Evolutionary conservation across 23 tunicate genomes (phyloP).

Genomic region (Phallusia fumigata): DNA sequence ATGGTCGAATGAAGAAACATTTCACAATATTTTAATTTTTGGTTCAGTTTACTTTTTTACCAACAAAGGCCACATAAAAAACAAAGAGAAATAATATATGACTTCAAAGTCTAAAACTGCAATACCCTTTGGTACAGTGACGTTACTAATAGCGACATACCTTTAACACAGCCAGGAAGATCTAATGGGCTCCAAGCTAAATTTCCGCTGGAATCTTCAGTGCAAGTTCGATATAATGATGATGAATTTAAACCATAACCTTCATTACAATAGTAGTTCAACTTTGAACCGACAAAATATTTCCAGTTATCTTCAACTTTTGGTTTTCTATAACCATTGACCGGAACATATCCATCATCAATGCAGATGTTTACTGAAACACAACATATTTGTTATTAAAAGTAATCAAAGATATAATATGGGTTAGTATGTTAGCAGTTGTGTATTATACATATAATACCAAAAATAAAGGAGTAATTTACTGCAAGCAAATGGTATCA

Average conservation of each 20-base stretch:
- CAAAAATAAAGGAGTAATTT: too few relatives aligned
- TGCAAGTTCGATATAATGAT: conserved; percentile 11
- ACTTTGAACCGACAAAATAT: conserved; percentile 15
- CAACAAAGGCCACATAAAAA: too few relatives aligned
- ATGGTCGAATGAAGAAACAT: too few relatives aligned
- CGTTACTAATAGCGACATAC: too few relatives aligned
- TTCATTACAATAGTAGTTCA: conserved; percentile 26
- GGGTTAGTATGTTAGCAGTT: too few relatives aligned
- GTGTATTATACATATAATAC: too few relatives aligned
- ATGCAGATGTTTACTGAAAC: conserved; percentile 21
- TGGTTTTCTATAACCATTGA: conserved; percentile 33
- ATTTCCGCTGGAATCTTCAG: background rate
- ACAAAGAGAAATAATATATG: too few relatives aligned
- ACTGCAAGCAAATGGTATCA: too few relatives aligned
- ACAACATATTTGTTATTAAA: background rate
- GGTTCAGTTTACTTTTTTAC: too few relatives aligned
- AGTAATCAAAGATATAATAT: background rate
- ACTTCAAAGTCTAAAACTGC: too few relatives aligned
- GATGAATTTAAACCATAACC: background rate
- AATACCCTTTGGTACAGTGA: too few relatives aligned
- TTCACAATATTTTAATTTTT: too few relatives aligned
- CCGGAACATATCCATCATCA: conserved; percentile 40
- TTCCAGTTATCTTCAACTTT: conserved; percentile 2
- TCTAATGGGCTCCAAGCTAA: conserved; percentile 5
- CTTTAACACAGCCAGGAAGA: conserved; percentile 10